A percentile compares a stretch with the other conserved stretches of the same genome.
Conservation (phyloP, 2,888 invertebrate species). For the Spilosoma lubricipeda region DNA sequence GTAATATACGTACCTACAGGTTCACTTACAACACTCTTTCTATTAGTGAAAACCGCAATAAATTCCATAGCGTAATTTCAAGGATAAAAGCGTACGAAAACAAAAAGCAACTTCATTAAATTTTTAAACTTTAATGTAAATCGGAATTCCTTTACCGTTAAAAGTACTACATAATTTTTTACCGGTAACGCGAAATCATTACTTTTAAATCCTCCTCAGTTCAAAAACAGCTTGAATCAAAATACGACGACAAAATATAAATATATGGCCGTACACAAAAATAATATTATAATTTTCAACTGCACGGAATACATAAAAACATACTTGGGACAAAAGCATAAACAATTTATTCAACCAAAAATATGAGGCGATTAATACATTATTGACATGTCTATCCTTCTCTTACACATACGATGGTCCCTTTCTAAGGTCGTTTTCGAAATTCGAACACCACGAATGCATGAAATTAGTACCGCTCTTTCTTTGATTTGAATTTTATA, state of each 20-base stretch:
- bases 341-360: conserved; percentile 78
- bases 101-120: too few species aligned
- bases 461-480: conserved; percentile 83
- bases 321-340: conserved; percentile 58
- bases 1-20: too few species aligned
- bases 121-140: not conserved
- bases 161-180: not conserved
- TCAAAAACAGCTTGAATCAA: conserved; percentile 35
- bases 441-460: conserved; percentile 80
- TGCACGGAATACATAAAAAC: conserved; percentile 24
- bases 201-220: conserved; percentile 3
- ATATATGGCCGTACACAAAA: conserved; percentile 44
- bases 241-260: conserved; percentile 38
- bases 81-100: too few species aligned
- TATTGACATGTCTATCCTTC: conserved; percentile 66
- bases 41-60: too few species aligned
- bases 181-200: conserved; percentile 20
- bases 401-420: conserved; percentile 51
- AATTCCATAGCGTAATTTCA: too few species aligned
- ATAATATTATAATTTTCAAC: conserved; percentile 45
- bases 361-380: conserved; percentile 84
- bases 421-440: conserved; percentile 71
- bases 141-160: not conserved
- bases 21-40: not conserved
- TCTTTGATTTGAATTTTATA: conserved; percentile 80